Evolutionary conservation across 1,140 invertebrate genomes (phyloP).

Genomic region (Dreissena polymorpha): DNA sequence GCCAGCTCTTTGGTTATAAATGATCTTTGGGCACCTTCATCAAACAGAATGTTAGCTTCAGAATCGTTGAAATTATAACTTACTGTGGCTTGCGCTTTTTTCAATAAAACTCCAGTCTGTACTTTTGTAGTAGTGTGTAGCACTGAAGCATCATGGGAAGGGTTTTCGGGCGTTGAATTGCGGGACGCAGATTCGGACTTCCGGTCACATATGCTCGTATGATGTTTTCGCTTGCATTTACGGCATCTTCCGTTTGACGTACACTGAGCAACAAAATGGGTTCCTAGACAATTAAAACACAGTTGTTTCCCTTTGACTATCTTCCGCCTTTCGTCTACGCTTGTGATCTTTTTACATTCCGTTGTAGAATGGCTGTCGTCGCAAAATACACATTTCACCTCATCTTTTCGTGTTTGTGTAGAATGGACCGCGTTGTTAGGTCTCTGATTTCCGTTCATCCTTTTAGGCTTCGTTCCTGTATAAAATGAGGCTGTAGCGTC

Average conservation of each 20-base stretch:
- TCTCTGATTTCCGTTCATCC: not conserved
- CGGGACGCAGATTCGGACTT: not conserved
- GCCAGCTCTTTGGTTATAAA: slow-evolving; percentile 43
- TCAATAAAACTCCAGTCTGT: not conserved
- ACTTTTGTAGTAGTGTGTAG: too few species aligned
- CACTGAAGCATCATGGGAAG: too few species aligned
- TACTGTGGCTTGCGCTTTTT: not conserved
- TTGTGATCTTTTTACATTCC: not conserved
- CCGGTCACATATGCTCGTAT: slow-evolving; percentile 1
- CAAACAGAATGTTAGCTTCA: slow-evolving; percentile 34
- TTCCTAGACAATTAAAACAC: slow-evolving; percentile 32
- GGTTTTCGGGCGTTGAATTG: not conserved
- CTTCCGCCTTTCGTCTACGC: not conserved
- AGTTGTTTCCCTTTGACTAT: slow-evolving; percentile 27
- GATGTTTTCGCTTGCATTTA: slow-evolving; percentile 1
- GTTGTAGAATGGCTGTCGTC: not conserved
- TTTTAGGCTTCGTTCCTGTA: slow-evolving; percentile 11
- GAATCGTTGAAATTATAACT: not conserved
- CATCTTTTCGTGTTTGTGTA: not conserved
- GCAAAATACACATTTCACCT: slow-evolving; percentile 3
- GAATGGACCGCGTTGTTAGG: not conserved
- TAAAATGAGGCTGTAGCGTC: slow-evolving; percentile 16
- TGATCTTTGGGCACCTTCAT: slow-evolving; percentile 39
- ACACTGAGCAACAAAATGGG: slow-evolving; percentile 24
- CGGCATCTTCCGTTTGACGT: not conserved